Evolutionary conservation across 2,888 invertebrate species (phyloP).

Genomic region (Rhaphigaster nebulosa): DNA sequence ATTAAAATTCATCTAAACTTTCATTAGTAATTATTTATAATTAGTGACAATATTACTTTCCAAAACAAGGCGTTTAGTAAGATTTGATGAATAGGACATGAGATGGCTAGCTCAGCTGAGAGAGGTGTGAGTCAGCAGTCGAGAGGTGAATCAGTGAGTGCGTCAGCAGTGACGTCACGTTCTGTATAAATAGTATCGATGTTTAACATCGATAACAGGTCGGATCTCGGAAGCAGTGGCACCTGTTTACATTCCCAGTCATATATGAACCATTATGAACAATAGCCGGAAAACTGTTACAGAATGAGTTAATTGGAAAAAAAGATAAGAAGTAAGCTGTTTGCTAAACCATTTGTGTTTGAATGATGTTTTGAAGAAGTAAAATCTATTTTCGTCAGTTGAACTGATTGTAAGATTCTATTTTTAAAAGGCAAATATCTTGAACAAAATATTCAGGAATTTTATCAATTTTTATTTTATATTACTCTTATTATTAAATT

Average conservation of each 20-base stretch:
- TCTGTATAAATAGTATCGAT: conserved; percentile 3
- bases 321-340: neutral
- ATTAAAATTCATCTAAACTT: too few relatives aligned
- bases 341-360: neutral
- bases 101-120: neutral
- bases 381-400: neutral
- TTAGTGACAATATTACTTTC: neutral
- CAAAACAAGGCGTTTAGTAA: neutral
- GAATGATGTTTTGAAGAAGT: neutral
- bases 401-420: neutral
- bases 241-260: neutral
- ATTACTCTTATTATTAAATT: too few relatives aligned
- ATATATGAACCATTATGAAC: neutral
- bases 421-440: neutral
- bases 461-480: too few relatives aligned
- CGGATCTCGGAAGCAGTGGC: neutral
- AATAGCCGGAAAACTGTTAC: neutral
- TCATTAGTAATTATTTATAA: too few relatives aligned
- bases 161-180: neutral
- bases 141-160: neutral
- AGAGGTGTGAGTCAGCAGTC: neutral
- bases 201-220: neutral
- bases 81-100: neutral
- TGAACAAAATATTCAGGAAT: too few relatives aligned
- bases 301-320: neutral